Evolutionary conservation across 2,888 invertebrate species (phyloP).

Genomic region (Lithophane ornitopus): DNA sequence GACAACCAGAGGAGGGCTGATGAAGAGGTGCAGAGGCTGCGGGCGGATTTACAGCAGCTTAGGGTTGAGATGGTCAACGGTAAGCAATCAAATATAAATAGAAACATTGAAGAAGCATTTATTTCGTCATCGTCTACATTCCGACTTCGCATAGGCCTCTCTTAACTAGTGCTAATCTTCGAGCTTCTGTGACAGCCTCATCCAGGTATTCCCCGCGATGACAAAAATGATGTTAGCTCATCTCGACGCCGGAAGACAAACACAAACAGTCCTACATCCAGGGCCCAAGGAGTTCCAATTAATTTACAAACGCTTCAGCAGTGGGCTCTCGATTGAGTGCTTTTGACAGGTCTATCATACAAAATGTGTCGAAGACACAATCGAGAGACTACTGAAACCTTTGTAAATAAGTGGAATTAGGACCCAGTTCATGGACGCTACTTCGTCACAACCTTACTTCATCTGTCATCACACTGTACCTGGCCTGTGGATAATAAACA

Average conservation of each 20-base stretch:
- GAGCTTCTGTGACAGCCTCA: neutral
- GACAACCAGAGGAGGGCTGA: slow-evolving; percentile 87
- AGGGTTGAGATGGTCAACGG: slow-evolving; percentile 88
- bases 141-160: no score
- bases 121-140: no score
- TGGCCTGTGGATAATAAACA: neutral
- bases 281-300: neutral
- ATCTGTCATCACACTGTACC: neutral
- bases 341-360: neutral
- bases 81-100: slow-evolving; percentile 44
- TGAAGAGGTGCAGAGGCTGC: slow-evolving; percentile 87
- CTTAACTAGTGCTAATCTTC: neutral
- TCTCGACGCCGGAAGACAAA: no score
- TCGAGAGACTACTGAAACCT: no score
- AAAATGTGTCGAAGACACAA: neutral
- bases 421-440: no score
- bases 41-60: slow-evolving; percentile 88
- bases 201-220: neutral
- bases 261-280: neutral
- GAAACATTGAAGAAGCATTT: neutral
- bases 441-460: no score
- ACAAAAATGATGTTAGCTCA: neutral
- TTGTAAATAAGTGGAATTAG: neutral
- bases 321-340: neutral
- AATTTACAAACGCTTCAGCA: neutral